These are phyloP conservation scores for Pentalonia nigronervosa DNA, from an alignment of 1,140 invertebrate genomes.

Conservation along the genomic window DNA sequence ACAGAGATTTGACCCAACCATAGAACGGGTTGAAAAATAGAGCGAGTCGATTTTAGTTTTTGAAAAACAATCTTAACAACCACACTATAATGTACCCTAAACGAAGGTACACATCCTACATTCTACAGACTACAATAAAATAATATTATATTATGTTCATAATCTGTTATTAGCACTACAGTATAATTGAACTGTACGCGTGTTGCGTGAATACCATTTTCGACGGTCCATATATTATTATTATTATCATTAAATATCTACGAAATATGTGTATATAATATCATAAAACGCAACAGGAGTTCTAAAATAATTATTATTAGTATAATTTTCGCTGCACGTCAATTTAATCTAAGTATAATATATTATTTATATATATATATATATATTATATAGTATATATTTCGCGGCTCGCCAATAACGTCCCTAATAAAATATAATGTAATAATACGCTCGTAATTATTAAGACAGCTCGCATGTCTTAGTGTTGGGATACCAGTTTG, in stretches of 20 bases:
- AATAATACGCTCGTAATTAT: slow-evolving; percentile 24
- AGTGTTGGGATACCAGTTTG: slow-evolving; percentile 35
- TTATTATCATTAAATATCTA: not conserved
- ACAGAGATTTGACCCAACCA: not conserved
- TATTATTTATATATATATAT: not conserved
- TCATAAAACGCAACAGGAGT: not conserved
- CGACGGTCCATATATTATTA: not conserved
- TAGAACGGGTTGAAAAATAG: not conserved
- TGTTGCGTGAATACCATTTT: not conserved
- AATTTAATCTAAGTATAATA: not conserved
- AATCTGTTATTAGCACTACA: not conserved
- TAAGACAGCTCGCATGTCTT: slow-evolving; percentile 1
- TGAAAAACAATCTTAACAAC: not conserved
- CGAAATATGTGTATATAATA: not conserved
- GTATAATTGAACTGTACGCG: not conserved
- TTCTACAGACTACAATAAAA: not conserved
- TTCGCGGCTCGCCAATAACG: not conserved
- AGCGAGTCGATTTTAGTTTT: not conserved
- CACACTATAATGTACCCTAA: not conserved
- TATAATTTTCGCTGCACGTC: not conserved
- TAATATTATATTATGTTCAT: not conserved
- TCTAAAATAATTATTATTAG: slow-evolving; percentile 27
- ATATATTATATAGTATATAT: not conserved
- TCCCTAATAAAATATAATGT: slow-evolving; percentile 7
- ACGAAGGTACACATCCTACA: not conserved